A percentile compares a stretch with the other conserved stretches of the same genome.
Conservation (phyloP, 2,113 vertebrate genomes). For the Oreochromis niloticus region DNA sequence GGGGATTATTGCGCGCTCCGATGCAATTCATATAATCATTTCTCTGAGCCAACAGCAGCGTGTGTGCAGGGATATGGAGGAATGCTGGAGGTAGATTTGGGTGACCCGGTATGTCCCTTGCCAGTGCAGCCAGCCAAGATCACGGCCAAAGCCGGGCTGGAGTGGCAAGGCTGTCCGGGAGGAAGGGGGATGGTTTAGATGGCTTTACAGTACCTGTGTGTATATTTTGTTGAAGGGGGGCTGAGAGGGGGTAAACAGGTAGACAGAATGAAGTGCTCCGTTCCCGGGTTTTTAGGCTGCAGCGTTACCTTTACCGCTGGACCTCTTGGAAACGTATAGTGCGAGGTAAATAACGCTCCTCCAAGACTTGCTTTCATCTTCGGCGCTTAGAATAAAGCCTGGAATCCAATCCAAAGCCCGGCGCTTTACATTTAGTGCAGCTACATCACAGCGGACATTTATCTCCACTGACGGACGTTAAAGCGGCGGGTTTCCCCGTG, state of each 20-base stretch:
- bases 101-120: slow-evolving; percentile 73
- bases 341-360: slow-evolving; percentile 7
- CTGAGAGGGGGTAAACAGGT: slow-evolving; percentile 33
- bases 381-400: background rate
- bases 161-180: slow-evolving; percentile 2
- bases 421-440: background rate
- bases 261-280: slow-evolving; percentile 3
- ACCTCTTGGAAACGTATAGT: background rate
- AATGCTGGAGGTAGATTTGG: slow-evolving; percentile 70
- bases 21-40: slow-evolving; percentile 13
- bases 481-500: slow-evolving; percentile 20
- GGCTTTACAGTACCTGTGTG: slow-evolving; percentile 36
- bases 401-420: background rate
- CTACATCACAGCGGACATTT: background rate
- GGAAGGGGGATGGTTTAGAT: background rate
- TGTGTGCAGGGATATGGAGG: slow-evolving; percentile 65
- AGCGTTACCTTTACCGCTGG: slow-evolving; percentile 19
- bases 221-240: background rate
- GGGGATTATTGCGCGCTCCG: slow-evolving; percentile 31
- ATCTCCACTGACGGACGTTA: background rate
- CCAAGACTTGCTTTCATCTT: slow-evolving; percentile 11
- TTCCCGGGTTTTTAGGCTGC: slow-evolving; percentile 3
- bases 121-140: slow-evolving; percentile 59
- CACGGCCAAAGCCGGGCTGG: slow-evolving; percentile 47
- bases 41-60: slow-evolving; percentile 37